Evolutionary conservation across 2,797 vertebrate genomes (phyloP).

Genomic region (Pipistrellus pygmaeus): DNA sequence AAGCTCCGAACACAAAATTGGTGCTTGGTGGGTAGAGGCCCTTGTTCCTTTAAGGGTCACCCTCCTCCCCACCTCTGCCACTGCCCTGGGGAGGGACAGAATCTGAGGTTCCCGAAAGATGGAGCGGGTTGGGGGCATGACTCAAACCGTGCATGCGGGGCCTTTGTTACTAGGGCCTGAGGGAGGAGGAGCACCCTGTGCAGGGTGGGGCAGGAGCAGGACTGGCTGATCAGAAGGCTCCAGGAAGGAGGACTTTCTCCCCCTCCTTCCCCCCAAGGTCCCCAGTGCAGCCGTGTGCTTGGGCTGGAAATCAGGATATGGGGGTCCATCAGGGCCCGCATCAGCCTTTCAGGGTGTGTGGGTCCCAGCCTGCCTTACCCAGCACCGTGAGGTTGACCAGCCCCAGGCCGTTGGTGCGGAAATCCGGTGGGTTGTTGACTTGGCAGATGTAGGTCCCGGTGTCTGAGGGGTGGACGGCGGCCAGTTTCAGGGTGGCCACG

Average conservation of each 20-base stretch:
- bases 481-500: conserved; percentile 85
- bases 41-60: not conserved
- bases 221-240: conserved; percentile 6
- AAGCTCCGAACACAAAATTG: not conserved
- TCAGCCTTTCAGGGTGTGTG: not conserved
- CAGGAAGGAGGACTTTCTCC: not conserved
- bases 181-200: not conserved
- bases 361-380: conserved; percentile 78
- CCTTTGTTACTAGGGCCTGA: not conserved
- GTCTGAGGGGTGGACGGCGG: conserved; percentile 81
- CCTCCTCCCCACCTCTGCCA: not conserved
- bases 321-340: not conserved
- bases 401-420: conserved; percentile 85
- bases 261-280: not conserved
- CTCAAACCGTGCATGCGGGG: conserved; percentile 13
- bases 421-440: conserved; percentile 88
- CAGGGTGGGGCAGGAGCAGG: not conserved
- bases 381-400: conserved; percentile 87
- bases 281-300: not conserved
- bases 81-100: not conserved
- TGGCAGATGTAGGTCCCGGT: conserved; percentile 88
- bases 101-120: not conserved
- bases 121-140: not conserved
- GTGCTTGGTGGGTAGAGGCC: not conserved
- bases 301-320: not conserved